Conservation (phyloP, 2,113 vertebrate genomes). For the Chaetodon trifascialis region DNA sequence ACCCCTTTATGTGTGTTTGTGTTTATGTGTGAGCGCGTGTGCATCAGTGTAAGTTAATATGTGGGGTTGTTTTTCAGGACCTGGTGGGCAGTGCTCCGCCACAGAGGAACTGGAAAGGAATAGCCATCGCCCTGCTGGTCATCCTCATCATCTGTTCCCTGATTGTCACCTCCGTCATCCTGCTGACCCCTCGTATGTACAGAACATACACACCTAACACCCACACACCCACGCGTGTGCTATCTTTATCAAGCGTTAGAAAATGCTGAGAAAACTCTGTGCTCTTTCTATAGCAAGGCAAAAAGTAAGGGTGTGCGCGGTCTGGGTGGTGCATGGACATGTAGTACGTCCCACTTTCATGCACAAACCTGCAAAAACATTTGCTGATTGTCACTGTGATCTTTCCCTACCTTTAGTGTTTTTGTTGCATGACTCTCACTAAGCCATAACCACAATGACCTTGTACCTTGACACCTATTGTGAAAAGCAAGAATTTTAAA, state of each 20-base stretch:
- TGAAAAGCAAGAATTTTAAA: background rate
- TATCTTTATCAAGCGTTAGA: too few relatives aligned
- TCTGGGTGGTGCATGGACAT: too few relatives aligned
- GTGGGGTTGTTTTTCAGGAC: slow-evolving; percentile 85
- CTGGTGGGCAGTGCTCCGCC: slow-evolving; percentile 95
- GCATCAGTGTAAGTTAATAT: slow-evolving; percentile 19
- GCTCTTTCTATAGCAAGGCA: background rate
- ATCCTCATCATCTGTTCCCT: slow-evolving; percentile 98
- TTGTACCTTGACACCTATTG: background rate
- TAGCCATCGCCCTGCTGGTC: slow-evolving; percentile 97
- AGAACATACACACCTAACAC: slow-evolving; percentile 6
- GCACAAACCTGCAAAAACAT: background rate
- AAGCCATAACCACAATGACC: background rate
- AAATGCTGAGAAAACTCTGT: too few relatives aligned
- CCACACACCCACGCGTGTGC: background rate
- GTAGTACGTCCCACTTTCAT: background rate
- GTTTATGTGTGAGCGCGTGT: slow-evolving; percentile 16
- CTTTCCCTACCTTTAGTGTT: background rate
- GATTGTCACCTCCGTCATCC: slow-evolving; percentile 98
- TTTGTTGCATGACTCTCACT: background rate
- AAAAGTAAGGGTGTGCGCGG: background rate
- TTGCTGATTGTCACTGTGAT: background rate
- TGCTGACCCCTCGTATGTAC: slow-evolving; percentile 94
- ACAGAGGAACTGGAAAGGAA: slow-evolving; percentile 99
- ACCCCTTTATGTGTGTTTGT: background rate